Percentiles rank a stretch among this genome's conserved stretches.
These are phyloP conservation scores for Ophioninae sp. DNA, from an alignment of 2,888 invertebrate species.

Conservation along the genomic window DNA sequence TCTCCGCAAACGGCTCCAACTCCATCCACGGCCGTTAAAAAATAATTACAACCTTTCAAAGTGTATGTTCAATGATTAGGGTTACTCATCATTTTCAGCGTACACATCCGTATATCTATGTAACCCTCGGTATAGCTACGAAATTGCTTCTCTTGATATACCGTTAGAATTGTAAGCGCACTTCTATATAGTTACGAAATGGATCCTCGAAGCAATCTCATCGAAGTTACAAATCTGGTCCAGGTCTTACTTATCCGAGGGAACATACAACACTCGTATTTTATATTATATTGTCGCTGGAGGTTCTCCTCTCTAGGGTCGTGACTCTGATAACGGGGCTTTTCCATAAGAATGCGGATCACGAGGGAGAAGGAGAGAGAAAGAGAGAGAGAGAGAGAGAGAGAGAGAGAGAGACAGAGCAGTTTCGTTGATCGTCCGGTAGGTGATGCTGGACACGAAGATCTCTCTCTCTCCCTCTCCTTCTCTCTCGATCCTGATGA, in stretches of 20 bases:
- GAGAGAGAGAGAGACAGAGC: conserved; percentile 33
- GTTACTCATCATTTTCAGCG: background rate
- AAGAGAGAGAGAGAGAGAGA: conserved; percentile 18
- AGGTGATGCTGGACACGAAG: conserved; percentile 78
- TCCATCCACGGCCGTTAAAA: background rate
- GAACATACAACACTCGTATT: conserved; percentile 29
- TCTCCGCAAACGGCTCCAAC: background rate
- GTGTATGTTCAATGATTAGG: conserved; percentile 10
- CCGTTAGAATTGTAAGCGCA: background rate
- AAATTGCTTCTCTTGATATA: background rate
- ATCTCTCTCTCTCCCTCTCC: conserved; percentile 54
- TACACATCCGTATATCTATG: background rate
- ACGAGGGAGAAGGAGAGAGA: conserved; percentile 55
- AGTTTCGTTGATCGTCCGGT: conserved; percentile 75
- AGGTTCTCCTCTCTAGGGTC: conserved; percentile 47
- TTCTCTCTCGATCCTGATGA: conserved; percentile 71
- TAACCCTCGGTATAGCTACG: background rate
- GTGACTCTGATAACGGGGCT: conserved; percentile 72
- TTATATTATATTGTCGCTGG: conserved; percentile 50
- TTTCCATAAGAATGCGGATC: conserved; percentile 74
- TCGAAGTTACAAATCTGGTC: conserved; percentile 4
- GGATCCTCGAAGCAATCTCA: background rate
- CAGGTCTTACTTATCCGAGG: conserved; percentile 13
- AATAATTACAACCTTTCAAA: background rate
- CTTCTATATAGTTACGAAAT: background rate